Conservation (phyloP, 1,140 invertebrate genomes). For the Bombyx mandarina region DNA sequence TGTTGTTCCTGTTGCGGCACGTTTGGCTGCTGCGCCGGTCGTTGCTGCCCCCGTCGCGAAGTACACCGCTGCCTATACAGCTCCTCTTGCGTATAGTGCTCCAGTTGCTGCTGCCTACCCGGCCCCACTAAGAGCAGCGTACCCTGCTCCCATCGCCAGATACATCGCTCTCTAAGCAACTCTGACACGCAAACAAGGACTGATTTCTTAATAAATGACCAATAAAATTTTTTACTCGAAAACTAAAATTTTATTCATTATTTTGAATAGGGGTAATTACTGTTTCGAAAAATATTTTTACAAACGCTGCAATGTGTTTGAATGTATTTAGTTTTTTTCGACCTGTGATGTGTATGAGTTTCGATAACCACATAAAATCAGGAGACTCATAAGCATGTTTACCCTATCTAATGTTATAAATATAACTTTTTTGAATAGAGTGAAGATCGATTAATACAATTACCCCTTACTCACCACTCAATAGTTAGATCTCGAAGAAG, state of each 20-base stretch:
- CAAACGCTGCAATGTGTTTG: no score
- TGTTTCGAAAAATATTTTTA: no score
- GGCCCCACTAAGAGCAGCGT: constrained; percentile 16
- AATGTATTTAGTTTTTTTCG: no score
- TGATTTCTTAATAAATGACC: constrained; percentile 23
- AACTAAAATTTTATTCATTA: not conserved
- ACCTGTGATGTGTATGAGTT: no score
- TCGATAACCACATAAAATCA: no score
- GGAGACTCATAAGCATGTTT: no score
- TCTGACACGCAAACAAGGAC: constrained; percentile 14
- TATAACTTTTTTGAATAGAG: no score
- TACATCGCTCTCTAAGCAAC: constrained; percentile 35
- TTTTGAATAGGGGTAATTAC: no score
- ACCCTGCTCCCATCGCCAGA: constrained; percentile 20
- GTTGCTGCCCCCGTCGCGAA: constrained; percentile 26
- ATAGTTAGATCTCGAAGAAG: no score
- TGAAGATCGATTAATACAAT: no score
- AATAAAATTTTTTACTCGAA: constrained; percentile 26
- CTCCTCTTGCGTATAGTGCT: constrained; percentile 31
- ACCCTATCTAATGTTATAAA: no score
- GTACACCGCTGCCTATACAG: constrained; percentile 22
- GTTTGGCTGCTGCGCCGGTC: constrained; percentile 28
- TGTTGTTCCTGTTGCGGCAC: constrained; percentile 29
- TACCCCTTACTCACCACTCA: no score
- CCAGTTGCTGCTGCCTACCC: constrained; percentile 21